Percentiles rank a stretch among this genome's conserved stretches.
Evolutionary conservation across 1,140 invertebrate species (phyloP).

Genomic region (Drosophila grimshawi): DNA sequence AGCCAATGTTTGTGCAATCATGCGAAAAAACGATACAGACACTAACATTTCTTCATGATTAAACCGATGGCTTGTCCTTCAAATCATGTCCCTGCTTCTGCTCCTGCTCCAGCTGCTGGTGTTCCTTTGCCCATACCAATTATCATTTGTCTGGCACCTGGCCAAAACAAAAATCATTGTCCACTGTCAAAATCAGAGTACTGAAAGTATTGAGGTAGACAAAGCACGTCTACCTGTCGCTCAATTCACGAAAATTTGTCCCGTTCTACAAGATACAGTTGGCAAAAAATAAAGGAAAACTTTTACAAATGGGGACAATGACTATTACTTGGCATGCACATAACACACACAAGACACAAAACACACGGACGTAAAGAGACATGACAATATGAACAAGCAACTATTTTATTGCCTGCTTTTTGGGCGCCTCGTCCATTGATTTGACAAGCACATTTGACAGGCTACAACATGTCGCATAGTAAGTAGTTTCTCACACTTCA

Average conservation of each 20-base stretch:
- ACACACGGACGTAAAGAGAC: conserved; percentile 2
- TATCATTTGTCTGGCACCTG: conserved; percentile 45
- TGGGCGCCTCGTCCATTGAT: conserved; percentile 33
- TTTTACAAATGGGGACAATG: conserved; percentile 26
- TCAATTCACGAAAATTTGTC: conserved; percentile 31
- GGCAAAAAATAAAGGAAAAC: conserved; percentile 9
- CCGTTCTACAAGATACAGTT: conserved; percentile 5
- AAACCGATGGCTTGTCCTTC: conserved; percentile 35
- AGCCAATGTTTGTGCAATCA: conserved; percentile 43
- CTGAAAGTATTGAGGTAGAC: conserved; percentile 45
- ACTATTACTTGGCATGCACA: conserved; percentile 49
- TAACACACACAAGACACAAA: conserved; percentile 14
- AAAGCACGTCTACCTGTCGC: conserved; percentile 42
- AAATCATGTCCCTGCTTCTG: background rate
- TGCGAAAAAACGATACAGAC: conserved; percentile 22
- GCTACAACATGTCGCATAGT: conserved; percentile 39
- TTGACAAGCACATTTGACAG: conserved; percentile 50
- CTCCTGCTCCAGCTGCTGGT: background rate
- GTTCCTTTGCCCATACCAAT: conserved; percentile 9
- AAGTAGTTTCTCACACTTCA: conserved; percentile 42
- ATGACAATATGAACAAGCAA: conserved; percentile 40
- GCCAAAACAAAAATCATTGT: conserved; percentile 42
- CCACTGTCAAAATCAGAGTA: conserved; percentile 51
- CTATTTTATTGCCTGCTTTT: conserved; percentile 33
- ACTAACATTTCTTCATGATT: conserved; percentile 42